Base-by-base conservation (phyloP, 2,888 invertebrate species). In the Norana najaformis region DNA sequence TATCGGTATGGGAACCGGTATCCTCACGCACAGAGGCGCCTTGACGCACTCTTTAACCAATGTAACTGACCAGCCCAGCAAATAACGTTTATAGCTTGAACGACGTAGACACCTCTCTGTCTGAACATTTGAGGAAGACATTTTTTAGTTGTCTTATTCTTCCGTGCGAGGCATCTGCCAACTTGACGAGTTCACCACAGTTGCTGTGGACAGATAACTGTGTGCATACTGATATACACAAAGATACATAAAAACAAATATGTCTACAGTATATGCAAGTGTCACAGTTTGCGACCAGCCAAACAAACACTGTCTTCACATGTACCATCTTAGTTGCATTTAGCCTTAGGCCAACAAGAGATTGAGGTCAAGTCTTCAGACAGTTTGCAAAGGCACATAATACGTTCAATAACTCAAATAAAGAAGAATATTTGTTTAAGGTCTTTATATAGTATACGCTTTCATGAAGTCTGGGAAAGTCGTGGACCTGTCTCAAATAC, bases 371-470 rank as follows among this genome's bases (percentile, higher is more conserved):
- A 13, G 69, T 69, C n/a, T 69, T 30, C 69, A n/a, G 69, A 3
- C 30, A n/a, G 69, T n/a, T 69, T 69, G 4, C 69, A 8, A 69
- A 69, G 30, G 69, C 69, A n/a, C 69, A n/a, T n/a, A 69, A 69
- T 69, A n/a, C 69, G 69, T 69, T 6, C 69, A 11, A n/a, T n/a
- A n/a, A n/a, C n/a, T n/a, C n/a, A n/a, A n/a, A n/a, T n/a, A n/a
- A n/a, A n/a, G 69, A 30, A 69, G 69, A 69, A 69, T 69, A 69
- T 69, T 69, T 69, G n/a, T 69, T 69, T 69, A 69, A 69, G n/a
- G 69, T 69, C n/a, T 13, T 11, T n/a, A n/a, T n/a, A n/a, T 69
- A n/a, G 11, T 30, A 69, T 69, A 69, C n/a, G n/a, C 69, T n/a
- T 16, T 69, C 69, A n/a, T n/a, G 30, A 69, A 69, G 69, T 69